These are phyloP conservation scores for Anolis carolinensis DNA, from an alignment of 2,113 vertebrate species.

Conservation along the genomic window DNA sequence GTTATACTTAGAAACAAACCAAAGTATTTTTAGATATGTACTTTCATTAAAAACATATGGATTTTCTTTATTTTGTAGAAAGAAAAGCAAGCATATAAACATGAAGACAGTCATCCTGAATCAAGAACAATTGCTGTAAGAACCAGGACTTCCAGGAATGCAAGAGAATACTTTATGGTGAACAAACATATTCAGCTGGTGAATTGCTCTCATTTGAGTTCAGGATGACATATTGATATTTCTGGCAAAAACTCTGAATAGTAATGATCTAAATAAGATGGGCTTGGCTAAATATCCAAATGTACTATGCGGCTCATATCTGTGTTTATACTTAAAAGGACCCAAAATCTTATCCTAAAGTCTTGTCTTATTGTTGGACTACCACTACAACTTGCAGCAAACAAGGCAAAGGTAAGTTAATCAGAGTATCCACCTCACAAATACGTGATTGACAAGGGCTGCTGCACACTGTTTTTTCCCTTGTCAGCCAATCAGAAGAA, in stretches of 20 bases:
- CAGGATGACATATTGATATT: not conserved
- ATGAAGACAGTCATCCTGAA: not conserved
- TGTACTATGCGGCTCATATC: too few relatives aligned
- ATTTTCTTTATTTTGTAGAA: not conserved
- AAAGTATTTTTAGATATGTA: not conserved
- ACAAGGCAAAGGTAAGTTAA: too few relatives aligned
- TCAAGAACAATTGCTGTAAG: not conserved
- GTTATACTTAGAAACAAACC: not conserved
- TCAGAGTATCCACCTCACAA: too few relatives aligned
- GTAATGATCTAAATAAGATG: too few relatives aligned
- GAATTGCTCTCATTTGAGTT: not conserved
- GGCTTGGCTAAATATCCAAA: too few relatives aligned
- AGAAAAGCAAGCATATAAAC: not conserved
- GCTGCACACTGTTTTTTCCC: too few relatives aligned
- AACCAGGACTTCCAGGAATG: not conserved
- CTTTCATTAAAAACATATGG: not conserved
- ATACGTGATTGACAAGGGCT: too few relatives aligned
- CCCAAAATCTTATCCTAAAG: too few relatives aligned
- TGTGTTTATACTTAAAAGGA: too few relatives aligned
- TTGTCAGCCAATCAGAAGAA: too few relatives aligned
- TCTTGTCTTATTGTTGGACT: too few relatives aligned
- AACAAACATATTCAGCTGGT: not conserved
- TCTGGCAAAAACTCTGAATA: not conserved
- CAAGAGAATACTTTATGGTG: not conserved
- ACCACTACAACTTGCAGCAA: too few relatives aligned